phyloP scores from a whole-genome alignment of 2,797 vertebrate species.

The Nasua narica region DNA sequence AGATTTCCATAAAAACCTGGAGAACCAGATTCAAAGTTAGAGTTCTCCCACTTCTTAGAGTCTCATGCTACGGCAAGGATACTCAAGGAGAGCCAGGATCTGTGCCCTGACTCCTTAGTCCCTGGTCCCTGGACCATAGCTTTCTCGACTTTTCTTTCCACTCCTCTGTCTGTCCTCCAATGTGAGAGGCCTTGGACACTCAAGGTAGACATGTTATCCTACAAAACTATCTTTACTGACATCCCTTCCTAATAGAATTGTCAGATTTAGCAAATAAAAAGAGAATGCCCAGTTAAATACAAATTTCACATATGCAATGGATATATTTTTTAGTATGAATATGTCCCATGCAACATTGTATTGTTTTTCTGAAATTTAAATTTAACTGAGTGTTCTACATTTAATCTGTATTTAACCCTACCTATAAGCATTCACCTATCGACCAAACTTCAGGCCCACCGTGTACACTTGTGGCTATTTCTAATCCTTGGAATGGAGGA shows the following conservation, averaged over 20 bases:
- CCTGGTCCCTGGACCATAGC: neutral
- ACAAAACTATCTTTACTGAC: neutral
- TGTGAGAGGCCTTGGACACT: neutral
- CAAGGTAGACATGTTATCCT: neutral
- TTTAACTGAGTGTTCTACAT: neutral
- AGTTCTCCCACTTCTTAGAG: neutral
- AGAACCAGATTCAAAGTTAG: neutral
- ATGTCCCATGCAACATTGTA: neutral
- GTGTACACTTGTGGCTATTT: fast-evolving
- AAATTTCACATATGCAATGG: neutral
- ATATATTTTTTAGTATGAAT: neutral
- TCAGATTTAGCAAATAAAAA: neutral
- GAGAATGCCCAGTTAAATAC: neutral
- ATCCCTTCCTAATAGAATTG: neutral
- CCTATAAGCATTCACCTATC: neutral
- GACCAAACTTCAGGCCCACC: neutral
- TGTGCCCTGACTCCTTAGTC: neutral
- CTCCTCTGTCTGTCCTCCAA: neutral
- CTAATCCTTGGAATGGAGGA: neutral
- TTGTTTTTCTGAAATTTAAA: neutral
- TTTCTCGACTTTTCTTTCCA: neutral
- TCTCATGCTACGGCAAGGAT: neutral
- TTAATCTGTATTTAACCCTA: neutral
- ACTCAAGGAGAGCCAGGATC: too few species aligned
- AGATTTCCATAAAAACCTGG: neutral